Evolutionary conservation across 1,140 invertebrate genomes (phyloP).

Genomic region (Diploscapter pachys): DNA sequence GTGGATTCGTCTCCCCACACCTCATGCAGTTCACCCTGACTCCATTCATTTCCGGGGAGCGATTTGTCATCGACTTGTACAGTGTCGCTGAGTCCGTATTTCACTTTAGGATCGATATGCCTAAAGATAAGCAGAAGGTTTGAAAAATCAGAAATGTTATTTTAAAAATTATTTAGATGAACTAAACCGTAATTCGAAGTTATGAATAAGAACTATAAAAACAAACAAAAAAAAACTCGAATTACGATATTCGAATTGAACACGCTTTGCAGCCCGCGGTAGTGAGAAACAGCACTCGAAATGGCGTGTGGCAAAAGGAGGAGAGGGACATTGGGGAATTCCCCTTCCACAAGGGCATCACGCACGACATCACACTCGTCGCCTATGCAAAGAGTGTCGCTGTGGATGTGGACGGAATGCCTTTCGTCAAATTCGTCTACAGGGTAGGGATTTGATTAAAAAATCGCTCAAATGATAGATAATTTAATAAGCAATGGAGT

Average conservation of each 20-base stretch:
- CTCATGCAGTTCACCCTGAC: constrained; percentile 28
- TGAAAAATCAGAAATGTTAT: neutral
- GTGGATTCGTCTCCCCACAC: constrained; percentile 26
- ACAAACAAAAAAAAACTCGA: neutral
- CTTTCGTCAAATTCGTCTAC: constrained; percentile 29
- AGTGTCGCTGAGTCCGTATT: constrained; percentile 21
- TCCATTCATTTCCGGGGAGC: constrained; percentile 20
- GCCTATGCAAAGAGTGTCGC: constrained; percentile 22
- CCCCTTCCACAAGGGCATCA: constrained; percentile 37
- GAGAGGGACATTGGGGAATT: constrained; percentile 32
- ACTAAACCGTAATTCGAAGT: no score
- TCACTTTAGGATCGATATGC: constrained; percentile 35
- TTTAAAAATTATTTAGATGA: no score
- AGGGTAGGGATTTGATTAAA: constrained; percentile 6
- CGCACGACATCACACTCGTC: constrained; percentile 28
- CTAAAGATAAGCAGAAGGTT: constrained; percentile 6
- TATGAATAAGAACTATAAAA: no score
- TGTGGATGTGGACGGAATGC: constrained; percentile 25
- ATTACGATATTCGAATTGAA: neutral
- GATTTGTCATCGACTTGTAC: constrained; percentile 29
- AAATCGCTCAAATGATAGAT: constrained; percentile 14
- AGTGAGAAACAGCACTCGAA: constrained; percentile 28
- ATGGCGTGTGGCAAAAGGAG: constrained; percentile 27
- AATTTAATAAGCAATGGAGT: constrained; percentile 8
- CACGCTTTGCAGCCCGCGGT: constrained; percentile 13